Evolutionary conservation across 1,140 invertebrate species (phyloP), one percentile per base, ranked within the genome.

Genomic region (Drosophila pallidifrons): DNA sequence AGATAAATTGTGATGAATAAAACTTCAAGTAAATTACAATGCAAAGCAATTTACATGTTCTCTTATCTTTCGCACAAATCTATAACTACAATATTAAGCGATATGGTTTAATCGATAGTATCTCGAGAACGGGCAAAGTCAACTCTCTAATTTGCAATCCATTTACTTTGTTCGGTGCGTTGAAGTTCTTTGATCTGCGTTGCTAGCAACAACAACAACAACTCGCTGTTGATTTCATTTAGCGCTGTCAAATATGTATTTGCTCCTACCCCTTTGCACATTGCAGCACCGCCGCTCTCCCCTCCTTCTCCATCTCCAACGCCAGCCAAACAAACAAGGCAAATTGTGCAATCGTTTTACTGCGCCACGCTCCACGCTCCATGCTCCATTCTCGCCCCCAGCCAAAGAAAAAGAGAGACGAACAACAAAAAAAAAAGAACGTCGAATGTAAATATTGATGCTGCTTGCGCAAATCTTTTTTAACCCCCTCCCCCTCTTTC

Each of bases 371-470:
- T 46, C 13, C 32, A 54, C 4, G 2, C 20, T 28, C 10, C 20
- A 51, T 52, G 11, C 49, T 11, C 49, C 49, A 30, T 32, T 32
- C 47, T 25, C 16, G 20, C 16, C 10, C 10, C 47, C 47, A 20
- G 16, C 16, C 15, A 49, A 11, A 25, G 10, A 25, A 7, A 49
- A 11, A 11, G 13, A 16, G 13, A 47, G 52, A 16, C 32, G 32
- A 47, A 10, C 6, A 20, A 20, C 25, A 6, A 47, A 47, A 2
- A 47, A 47, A 8, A 25, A 49, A 10, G 15, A 49, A 64, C 35
- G 49, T 43, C n/a, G 16, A 70, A 70, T 70, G 67, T 70, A 71
- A 71, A 71, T 71, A 71, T 65, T 71, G 68, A 65, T 38, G 68
- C 30, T 63, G 28, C 49, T 70, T 54, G 57, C 57, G 46, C 46